Evolutionary conservation across 1,140 invertebrate species (phyloP), one percentile per base, ranked within the genome.

Genomic region (Anoplophora glabripennis): DNA sequence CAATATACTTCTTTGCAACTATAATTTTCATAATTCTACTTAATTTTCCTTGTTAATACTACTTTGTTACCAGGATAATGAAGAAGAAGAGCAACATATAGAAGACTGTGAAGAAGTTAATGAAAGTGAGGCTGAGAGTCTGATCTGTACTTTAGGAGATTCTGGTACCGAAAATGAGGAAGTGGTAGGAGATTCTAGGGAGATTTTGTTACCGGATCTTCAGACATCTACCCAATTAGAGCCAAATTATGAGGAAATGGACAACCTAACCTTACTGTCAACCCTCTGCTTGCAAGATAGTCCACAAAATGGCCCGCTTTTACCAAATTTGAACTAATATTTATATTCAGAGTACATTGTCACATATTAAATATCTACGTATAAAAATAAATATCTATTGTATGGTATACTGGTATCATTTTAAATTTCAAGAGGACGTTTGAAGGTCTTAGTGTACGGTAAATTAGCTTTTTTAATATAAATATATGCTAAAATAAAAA

Each of bases 171-270:
- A 49, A 34, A 61, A 57, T 42, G 57, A 63, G 33, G 45, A 28
- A 28, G 21, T 28, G 2, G 46, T 46, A 14, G 17, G 17, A 14
- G 11, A 17, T 45, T 34, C n/a, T 33, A 10, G 17, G 10, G 14
- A 37, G 11, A 52, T 63, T 8, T 41, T 72, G 18, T 64, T 72
- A 41, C 67, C 70, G 7, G 63, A 60, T 35, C 54, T 72, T 9
- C 48, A 65, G 45, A 37, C 15, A 7, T 34, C 34, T 47, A 35
- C 10, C 17, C 37, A 63, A 21, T n/a, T 41, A 1, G 74, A 75
- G 62, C 74, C 72, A 3, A 72, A 76, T 57, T 75, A 76, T 52
- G 65, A 69, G 38, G 64, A 62, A 40, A 76, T 76, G 74, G 74
- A 76, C 64, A 76, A 75, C 58, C 57, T 73, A 28, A 72, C 74